phyloP scores from a whole-genome alignment of 1,140 invertebrate genomes.

The Penaeus vannamei region DNA sequence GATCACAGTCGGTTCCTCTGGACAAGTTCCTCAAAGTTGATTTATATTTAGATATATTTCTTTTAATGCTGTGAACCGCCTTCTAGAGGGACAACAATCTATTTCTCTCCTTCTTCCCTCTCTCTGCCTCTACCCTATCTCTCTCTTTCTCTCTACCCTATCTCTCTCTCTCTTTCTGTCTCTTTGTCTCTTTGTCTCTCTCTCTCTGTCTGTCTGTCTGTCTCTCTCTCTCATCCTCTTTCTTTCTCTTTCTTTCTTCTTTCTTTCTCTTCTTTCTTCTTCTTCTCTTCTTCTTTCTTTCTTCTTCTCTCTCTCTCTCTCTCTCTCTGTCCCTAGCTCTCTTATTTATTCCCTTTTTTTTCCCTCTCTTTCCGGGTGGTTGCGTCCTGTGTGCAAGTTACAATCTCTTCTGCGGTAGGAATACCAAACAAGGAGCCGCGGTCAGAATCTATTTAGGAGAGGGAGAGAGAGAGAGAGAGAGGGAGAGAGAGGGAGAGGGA shows the following conservation, averaged over 20 bases:
- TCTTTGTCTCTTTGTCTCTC: not conserved
- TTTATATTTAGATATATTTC: too few species aligned
- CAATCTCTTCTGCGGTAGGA: slow-evolving; percentile 5
- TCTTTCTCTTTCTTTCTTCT: not conserved
- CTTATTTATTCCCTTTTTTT: slow-evolving; percentile 25
- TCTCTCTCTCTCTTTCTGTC: slow-evolving; percentile 17
- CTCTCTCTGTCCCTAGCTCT: slow-evolving; percentile 19
- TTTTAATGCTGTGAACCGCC: too few species aligned
- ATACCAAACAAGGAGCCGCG: not conserved
- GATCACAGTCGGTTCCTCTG: too few species aligned
- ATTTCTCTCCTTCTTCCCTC: not conserved
- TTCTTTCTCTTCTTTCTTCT: not conserved
- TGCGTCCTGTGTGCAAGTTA: not conserved
- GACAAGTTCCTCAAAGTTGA: too few species aligned
- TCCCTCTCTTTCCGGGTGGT: slow-evolving; percentile 3
- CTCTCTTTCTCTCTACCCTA: not conserved
- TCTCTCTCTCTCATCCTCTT: not conserved
- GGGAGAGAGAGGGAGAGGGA: not conserved
- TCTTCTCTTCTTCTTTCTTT: not conserved
- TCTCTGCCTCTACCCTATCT: not conserved
- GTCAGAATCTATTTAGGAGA: slow-evolving; percentile 6
- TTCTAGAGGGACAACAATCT: too few species aligned
- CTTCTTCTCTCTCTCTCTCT: not conserved
- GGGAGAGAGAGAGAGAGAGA: not conserved
- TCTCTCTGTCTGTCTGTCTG: not conserved